Evolutionary conservation across 2,113 vertebrate genomes (phyloP).

Genomic region (Pandion haliaetus): DNA sequence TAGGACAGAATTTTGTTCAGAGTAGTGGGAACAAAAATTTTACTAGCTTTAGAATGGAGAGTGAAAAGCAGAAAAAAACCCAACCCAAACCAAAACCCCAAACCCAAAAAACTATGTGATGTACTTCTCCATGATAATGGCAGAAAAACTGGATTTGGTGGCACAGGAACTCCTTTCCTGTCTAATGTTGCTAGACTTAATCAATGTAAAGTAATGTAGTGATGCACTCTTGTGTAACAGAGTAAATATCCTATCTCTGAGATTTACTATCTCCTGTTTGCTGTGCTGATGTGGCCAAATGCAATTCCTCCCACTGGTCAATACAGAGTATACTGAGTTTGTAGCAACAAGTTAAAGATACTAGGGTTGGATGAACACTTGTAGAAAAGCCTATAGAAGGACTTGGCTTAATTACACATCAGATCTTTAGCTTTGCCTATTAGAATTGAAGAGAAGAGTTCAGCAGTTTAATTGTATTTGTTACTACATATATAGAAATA

Average conservation of each 20-base stretch:
- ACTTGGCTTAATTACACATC: not conserved
- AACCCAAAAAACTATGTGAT: not conserved
- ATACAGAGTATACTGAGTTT: not conserved
- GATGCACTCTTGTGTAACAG: not conserved
- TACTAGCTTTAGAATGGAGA: not conserved
- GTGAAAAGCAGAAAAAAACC: not conserved
- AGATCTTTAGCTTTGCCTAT: not conserved
- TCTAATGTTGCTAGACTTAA: not conserved
- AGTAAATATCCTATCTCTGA: not conserved
- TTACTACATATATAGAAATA: not conserved
- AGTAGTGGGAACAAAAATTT: not conserved
- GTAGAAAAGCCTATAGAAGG: not conserved
- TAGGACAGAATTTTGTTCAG: not conserved
- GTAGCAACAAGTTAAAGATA: not conserved
- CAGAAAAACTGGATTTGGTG: not conserved
- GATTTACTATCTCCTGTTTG: not conserved
- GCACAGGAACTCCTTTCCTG: not conserved
- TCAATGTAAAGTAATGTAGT: not conserved
- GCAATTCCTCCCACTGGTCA: not conserved
- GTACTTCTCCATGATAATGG: not conserved
- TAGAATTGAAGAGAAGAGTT: not conserved
- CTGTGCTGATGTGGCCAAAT: not conserved
- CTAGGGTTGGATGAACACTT: not conserved
- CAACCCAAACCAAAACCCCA: not conserved
- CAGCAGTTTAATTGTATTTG: not conserved